Conservation (phyloP, 2,113 vertebrate genomes). For the Lampris incognitus region DNA sequence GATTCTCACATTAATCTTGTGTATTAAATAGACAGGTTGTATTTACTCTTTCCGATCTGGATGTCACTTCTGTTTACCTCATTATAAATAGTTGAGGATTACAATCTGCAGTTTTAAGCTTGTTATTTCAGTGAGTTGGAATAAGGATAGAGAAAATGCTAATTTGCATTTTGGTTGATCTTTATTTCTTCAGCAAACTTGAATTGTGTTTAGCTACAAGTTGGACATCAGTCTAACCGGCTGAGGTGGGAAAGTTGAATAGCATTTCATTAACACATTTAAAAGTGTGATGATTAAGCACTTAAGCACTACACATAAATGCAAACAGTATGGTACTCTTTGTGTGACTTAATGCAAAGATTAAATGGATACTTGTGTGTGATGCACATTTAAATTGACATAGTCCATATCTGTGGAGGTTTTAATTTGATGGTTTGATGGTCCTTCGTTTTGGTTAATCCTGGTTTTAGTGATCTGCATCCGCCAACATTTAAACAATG, state of each 20-base stretch:
- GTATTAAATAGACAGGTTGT: constrained; percentile 42
- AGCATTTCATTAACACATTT: constrained; percentile 30
- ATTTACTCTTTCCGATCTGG: constrained; percentile 24
- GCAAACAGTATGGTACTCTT: constrained; percentile 18
- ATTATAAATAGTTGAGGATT: constrained; percentile 50
- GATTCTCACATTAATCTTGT: constrained; percentile 52
- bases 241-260: constrained; percentile 5
- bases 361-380: not conserved
- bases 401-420: constrained; percentile 16
- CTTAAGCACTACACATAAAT: not conserved
- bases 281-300: constrained; percentile 25
- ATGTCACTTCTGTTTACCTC: constrained; percentile 47
- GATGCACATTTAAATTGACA: constrained; percentile 36
- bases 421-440: constrained; percentile 24
- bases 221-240: constrained; percentile 10
- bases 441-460: not conserved
- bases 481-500: not conserved
- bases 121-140: constrained; percentile 48
- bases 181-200: constrained; percentile 13
- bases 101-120: constrained; percentile 42
- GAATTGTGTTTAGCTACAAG: constrained; percentile 20
- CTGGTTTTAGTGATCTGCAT: not conserved
- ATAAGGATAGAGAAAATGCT: constrained; percentile 28
- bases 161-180: constrained; percentile 25
- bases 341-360: constrained; percentile 9